These are phyloP conservation scores for Erpobdella octoculata DNA, from an alignment of 2,888 invertebrate species.

Conservation along the genomic window DNA sequence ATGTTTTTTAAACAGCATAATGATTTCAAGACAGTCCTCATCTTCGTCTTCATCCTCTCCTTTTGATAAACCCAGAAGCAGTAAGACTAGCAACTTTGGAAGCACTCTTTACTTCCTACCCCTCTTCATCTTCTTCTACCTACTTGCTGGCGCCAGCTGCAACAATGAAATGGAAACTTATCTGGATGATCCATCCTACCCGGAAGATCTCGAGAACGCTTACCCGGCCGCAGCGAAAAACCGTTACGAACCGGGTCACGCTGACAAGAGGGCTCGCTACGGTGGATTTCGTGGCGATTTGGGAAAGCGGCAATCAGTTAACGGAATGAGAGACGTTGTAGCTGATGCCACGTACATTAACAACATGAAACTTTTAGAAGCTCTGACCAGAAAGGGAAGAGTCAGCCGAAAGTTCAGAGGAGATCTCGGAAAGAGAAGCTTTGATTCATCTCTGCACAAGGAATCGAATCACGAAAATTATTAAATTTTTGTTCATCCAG, in stretches of 20 bases:
- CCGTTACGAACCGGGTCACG: background rate
- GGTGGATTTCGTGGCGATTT: background rate
- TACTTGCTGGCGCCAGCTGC: background rate
- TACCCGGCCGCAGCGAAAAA: background rate
- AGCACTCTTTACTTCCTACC: background rate
- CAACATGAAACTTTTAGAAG: background rate
- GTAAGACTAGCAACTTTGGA: background rate
- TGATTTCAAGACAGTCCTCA: no score
- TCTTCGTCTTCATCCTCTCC: background rate
- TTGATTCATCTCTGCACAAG: background rate
- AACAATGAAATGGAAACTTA: background rate
- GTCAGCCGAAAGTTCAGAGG: constrained; percentile 23
- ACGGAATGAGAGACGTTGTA: background rate
- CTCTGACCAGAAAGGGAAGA: background rate
- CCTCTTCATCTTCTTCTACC: background rate
- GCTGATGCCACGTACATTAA: background rate
- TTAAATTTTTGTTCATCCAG: background rate
- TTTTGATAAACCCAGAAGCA: background rate
- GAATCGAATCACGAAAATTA: background rate
- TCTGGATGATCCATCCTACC: background rate
- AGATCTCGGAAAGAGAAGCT: constrained; percentile 20
- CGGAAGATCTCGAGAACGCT: background rate
- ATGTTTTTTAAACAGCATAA: no score
- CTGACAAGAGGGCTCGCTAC: constrained; percentile 5
- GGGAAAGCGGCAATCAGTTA: background rate